These are phyloP conservation scores for Gymnoscopelus braueri DNA, from an alignment of 2,797 vertebrate genomes.

Conservation along the genomic window DNA sequence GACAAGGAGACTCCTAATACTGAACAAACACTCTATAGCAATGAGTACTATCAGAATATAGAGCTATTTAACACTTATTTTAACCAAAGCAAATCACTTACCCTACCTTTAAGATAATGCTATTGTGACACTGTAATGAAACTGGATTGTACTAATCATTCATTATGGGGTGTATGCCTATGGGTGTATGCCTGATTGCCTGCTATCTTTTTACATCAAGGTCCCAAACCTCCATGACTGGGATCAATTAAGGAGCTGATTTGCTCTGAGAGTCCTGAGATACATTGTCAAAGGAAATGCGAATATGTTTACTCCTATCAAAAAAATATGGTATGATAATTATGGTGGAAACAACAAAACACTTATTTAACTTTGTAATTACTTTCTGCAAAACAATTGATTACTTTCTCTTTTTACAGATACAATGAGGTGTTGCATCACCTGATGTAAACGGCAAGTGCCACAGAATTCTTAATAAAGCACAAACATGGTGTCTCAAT, in stretches of 20 bases:
- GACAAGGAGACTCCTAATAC: no score
- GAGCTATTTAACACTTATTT: no score
- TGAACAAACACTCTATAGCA: no score
- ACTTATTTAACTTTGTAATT: slow-evolving; percentile 7
- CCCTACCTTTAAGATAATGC: slow-evolving; percentile 24
- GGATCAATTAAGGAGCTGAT: slow-evolving; percentile 6
- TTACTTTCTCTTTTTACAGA: slow-evolving; percentile 44
- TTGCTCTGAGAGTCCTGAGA: neutral
- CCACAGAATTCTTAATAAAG: slow-evolving; percentile 4
- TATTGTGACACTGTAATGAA: neutral
- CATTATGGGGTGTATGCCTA: neutral
- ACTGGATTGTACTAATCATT: neutral
- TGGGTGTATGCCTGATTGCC: neutral
- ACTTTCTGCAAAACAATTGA: slow-evolving; percentile 12
- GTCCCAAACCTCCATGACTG: slow-evolving; percentile 5
- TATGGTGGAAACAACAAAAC: neutral
- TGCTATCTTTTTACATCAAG: slow-evolving; percentile 15
- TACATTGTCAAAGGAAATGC: slow-evolving; percentile 10
- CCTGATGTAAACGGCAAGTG: slow-evolving; percentile 48
- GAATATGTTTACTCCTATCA: neutral
- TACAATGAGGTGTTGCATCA: neutral
- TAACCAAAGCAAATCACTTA: no score
- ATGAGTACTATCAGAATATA: no score
- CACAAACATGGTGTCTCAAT: neutral
- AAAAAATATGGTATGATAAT: neutral